These are phyloP conservation scores for Enteromius thamalakanensis DNA, from an alignment of 2,797 vertebrate species.

Conservation along the genomic window DNA sequence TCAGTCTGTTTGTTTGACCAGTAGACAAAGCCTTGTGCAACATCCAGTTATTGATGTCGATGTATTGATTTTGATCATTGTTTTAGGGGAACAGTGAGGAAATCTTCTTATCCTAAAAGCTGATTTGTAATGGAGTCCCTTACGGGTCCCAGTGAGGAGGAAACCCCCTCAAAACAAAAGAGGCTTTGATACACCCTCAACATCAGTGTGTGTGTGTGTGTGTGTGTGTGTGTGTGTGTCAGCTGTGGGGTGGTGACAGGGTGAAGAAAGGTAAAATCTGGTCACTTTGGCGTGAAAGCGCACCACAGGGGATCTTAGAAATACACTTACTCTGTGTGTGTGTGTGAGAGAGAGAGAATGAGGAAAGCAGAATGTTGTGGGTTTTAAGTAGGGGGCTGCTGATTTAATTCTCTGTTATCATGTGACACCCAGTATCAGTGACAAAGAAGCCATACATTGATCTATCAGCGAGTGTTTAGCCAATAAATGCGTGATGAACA, in stretches of 20 bases:
- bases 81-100: conserved; percentile 8
- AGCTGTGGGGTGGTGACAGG: conserved; percentile 28
- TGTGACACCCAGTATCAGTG: conserved; percentile 75
- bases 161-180: conserved; percentile 47
- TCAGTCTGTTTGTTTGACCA: conserved; percentile 8
- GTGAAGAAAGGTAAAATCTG: conserved; percentile 43
- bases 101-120: conserved; percentile 14
- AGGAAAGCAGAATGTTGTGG: conserved; percentile 43
- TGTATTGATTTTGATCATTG: conserved; percentile 13
- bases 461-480: neutral
- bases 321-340: conserved; percentile 46
- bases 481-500: neutral
- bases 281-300: conserved; percentile 50
- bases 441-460: conserved; percentile 54
- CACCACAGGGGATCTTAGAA: conserved; percentile 41
- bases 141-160: neutral
- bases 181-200: conserved; percentile 28
- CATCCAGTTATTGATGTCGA: conserved; percentile 6
- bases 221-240: conserved; percentile 9
- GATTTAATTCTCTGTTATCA: conserved; percentile 75
- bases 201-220: neutral
- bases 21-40: conserved; percentile 10
- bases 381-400: conserved; percentile 63
- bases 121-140: conserved; percentile 28
- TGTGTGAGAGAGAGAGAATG: conserved; percentile 56